Percentiles rank a stretch among this genome's conserved stretches.
Conservation (phyloP, 2,797 vertebrate species). For the Spondyliosoma cantharus region DNA sequence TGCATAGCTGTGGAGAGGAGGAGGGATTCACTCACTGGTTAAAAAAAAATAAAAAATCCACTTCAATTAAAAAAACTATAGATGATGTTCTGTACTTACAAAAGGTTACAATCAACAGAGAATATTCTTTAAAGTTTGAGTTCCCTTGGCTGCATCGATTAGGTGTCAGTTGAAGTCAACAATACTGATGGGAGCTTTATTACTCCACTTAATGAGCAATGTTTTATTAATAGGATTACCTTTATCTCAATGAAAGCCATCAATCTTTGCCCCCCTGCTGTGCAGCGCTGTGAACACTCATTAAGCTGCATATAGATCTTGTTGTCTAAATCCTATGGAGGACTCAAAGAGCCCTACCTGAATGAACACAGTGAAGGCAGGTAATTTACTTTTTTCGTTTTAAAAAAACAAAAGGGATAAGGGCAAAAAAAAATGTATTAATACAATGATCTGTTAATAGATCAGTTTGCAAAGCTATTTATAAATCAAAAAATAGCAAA, state of each 20-base stretch:
- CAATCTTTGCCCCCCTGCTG: slow-evolving; percentile 73
- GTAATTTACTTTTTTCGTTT: background rate
- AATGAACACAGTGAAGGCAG: background rate
- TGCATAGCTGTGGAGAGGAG: background rate
- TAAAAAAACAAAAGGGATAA: background rate
- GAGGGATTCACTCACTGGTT: slow-evolving; percentile 4
- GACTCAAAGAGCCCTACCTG: slow-evolving; percentile 5
- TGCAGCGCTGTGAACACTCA: slow-evolving; percentile 69
- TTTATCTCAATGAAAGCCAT: slow-evolving; percentile 81
- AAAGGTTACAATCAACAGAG: slow-evolving; percentile 59
- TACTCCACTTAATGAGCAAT: slow-evolving; percentile 83
- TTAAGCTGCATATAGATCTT: slow-evolving; percentile 64
- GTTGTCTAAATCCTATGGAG: slow-evolving; percentile 32
- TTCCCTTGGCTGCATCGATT: slow-evolving; percentile 69
- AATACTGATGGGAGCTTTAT: slow-evolving; percentile 79
- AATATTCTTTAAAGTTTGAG: slow-evolving; percentile 55
- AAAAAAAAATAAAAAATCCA: background rate
- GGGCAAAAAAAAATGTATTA: background rate
- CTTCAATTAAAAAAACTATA: background rate
- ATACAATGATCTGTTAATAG: background rate
- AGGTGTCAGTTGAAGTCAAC: slow-evolving; percentile 72
- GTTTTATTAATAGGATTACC: slow-evolving; percentile 87
- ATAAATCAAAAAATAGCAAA: background rate
- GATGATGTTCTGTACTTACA: slow-evolving; percentile 19
- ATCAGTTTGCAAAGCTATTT: background rate